These are phyloP conservation scores for Girardinichthys multiradiatus DNA, from an alignment of 2,113 vertebrate genomes.

Conservation along the genomic window DNA sequence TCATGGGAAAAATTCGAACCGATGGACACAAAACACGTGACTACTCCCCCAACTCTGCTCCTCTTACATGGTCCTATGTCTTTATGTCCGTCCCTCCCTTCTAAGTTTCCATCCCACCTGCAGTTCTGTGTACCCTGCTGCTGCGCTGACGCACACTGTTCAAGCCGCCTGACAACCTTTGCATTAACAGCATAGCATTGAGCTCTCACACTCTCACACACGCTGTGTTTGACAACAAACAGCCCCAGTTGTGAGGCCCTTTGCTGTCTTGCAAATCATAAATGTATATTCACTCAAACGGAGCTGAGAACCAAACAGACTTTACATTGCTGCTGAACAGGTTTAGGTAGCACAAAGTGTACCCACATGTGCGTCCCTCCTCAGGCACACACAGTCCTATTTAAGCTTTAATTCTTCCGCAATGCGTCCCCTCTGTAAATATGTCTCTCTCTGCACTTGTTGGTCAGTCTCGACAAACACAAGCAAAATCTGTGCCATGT, in stretches of 20 bases:
- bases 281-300: conserved; percentile 1
- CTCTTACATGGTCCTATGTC: neutral
- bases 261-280: neutral
- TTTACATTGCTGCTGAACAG: neutral
- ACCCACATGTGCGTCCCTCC: neutral
- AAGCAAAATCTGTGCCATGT: neutral
- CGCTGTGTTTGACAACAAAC: conserved; percentile 61
- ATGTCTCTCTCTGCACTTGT: neutral
- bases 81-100: conserved; percentile 22
- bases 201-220: conserved; percentile 4
- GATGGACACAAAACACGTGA: conserved; percentile 29
- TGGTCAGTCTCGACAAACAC: neutral
- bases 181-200: conserved; percentile 33
- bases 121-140: conserved; percentile 35
- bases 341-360: conserved; percentile 2
- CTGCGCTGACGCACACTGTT: conserved; percentile 45
- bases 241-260: conserved; percentile 2
- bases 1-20: conserved; percentile 20
- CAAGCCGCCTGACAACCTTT: conserved; percentile 9
- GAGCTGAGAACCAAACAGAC: neutral
- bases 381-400: neutral
- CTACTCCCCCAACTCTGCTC: neutral
- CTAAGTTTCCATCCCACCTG: conserved; percentile 70
- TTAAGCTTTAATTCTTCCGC: neutral
- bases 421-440: neutral